Base-by-base conservation (phyloP, 2,113 vertebrate species). In the Telmatochromis sp. region DNA sequence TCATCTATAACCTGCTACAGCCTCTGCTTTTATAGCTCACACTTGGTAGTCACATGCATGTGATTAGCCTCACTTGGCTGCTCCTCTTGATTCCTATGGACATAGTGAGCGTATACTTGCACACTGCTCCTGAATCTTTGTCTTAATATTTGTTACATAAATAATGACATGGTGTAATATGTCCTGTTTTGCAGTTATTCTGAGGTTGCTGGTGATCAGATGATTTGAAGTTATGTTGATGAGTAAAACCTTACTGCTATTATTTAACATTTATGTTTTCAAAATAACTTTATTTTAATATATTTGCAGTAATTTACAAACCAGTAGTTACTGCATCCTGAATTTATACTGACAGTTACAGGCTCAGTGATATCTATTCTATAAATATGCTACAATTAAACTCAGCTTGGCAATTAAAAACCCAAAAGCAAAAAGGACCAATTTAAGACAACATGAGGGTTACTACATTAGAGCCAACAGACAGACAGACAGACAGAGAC, bases 1-100 rank as follows among this genome's bases (percentile, higher is more conserved):
- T 37, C 33, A 68, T 37, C 33, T 68, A 8, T 26, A 73, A 73
- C 0, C 13, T 17, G 40, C 37, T 13, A 17, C 0, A 1, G 21
- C 13, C 37, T 71, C 21, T 71, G 65, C 37, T 17, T 21, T 45
- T 23, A 73, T 23, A 73, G 65, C n/a, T 73, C 13, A 73, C 65
- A 73, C 63, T n/a, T 33, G 7, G 7, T 60, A 65, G 35, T 68
- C 35, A 71, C 1, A 9, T 45, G 68, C 21, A 73, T 45, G 0
- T 73, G 8, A 73, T 73, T 26, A 26, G 37, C 68, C 40, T 23
- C 37, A 73, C 37, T 42, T 45, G 37, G 68, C 37, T 45, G 37
- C 37, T 73, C n/a, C 63, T 71, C n/a, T 71, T 71, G 0, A 68
- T 37, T 68, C 19, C 65, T 42, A 1, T 2, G 37, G 37, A 71